Base-by-base conservation (phyloP, 2,797 vertebrate genomes). In the Crocidura indochinensis region DNA sequence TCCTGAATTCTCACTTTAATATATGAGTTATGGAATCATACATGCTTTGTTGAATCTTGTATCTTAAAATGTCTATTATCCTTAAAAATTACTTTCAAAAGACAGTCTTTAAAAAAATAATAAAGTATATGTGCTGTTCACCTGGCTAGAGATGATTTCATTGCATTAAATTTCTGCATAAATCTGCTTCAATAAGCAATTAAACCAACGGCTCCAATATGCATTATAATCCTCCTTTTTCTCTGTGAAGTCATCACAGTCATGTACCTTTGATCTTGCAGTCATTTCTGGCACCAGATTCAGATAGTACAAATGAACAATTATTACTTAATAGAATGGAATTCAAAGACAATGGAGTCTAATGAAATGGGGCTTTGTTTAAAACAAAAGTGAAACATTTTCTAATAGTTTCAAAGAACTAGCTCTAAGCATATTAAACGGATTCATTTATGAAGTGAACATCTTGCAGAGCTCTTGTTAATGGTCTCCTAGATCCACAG, bases 211-310 rank as follows among this genome's bases (percentile, higher is more conserved):
- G 56, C 91, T n/a, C 65, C 8, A 74, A 90, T 96, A 93, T 90
- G 67, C 84, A 95, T 97, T 97, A 92, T 94, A 93, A 91, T 96
- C 95, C 87, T 94, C 84, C 94, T 93, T 95, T 97, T 96, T 95
- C 93, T 96, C 89, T 62, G n/a, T 95, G 93, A 97, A 97, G 92
- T 96, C 94, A 94, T 94, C 93, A 64, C 84, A 96, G 27, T 96
- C 96, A 81, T 53, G 60, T 91, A 95, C 92, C 95, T 97, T 97
- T 97, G 94, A 96, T 97, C 95, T 95, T 96, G 49, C 87, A 96
- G 87, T 97, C 94, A 93, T 96, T 94, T 96, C 91, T 96, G 91
- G 93, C 94, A 95, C 75, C 90, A 93, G 89, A 97, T 96, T 96
- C 96, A 94, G 91, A 84, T 96, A 96, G 93, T 93, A 94, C 51